phyloP scores from a whole-genome alignment of 2,797 vertebrate genomes.

The Podarcis siculus region DNA sequence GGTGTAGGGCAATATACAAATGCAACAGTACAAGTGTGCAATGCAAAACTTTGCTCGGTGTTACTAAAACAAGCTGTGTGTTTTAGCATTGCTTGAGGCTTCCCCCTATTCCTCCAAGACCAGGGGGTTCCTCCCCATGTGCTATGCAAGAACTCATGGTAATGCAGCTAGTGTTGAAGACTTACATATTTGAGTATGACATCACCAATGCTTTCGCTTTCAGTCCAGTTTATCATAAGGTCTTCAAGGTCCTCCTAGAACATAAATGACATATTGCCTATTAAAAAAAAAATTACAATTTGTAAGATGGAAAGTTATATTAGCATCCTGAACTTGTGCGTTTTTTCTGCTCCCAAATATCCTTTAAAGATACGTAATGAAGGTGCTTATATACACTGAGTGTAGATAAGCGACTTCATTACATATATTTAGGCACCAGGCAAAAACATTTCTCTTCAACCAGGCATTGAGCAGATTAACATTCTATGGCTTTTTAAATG shows the following conservation, averaged over 20 bases:
- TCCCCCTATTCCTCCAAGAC: background rate
- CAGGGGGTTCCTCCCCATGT: background rate
- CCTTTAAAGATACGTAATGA: background rate
- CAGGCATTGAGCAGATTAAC: no score
- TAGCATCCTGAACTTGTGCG: background rate
- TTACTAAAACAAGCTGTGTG: background rate
- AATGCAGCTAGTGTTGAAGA: conserved; percentile 36
- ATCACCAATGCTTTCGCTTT: conserved; percentile 91
- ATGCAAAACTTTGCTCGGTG: background rate
- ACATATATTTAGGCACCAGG: no score
- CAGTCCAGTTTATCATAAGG: conserved; percentile 93
- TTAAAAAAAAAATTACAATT: background rate
- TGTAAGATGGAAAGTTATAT: background rate
- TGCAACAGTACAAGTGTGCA: background rate
- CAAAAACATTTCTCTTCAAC: no score
- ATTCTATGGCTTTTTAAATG: no score
- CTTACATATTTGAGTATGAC: conserved; percentile 97
- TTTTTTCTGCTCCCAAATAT: background rate
- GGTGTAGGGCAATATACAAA: background rate
- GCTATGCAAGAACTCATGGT: no score
- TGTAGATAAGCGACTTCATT: no score
- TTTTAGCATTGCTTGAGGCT: background rate
- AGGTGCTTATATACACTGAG: no score
- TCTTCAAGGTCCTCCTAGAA: conserved; percentile 92
- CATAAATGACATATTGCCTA: background rate